These are phyloP conservation scores for Ciconia nigra DNA, from an alignment of 2,797 vertebrate genomes.

Conservation along the genomic window DNA sequence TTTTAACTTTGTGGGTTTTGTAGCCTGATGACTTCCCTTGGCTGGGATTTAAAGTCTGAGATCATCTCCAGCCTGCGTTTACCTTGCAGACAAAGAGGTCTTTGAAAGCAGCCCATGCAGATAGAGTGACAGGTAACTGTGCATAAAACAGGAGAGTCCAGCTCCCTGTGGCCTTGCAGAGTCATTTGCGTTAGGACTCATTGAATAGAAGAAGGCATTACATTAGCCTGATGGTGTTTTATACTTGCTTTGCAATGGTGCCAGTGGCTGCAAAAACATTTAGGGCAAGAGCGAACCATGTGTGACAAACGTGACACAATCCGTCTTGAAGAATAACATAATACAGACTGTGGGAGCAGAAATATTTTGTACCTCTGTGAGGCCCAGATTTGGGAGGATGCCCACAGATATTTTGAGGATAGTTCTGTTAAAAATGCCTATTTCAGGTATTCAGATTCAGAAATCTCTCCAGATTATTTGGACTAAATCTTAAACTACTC, in stretches of 20 bases:
- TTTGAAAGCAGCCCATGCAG: conserved; percentile 46
- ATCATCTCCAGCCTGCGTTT: conserved; percentile 47
- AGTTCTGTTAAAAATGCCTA: not conserved
- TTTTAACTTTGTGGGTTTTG: conserved; percentile 60
- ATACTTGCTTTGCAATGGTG: not conserved
- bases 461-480: not conserved
- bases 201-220: not conserved
- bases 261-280: conserved; percentile 4
- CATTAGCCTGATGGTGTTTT: not conserved
- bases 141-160: not conserved
- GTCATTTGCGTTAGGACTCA: not conserved
- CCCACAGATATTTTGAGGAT: not conserved
- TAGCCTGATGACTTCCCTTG: conserved; percentile 52
- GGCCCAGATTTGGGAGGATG: not conserved
- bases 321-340: not conserved
- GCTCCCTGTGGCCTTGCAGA: not conserved
- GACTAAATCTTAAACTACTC: not conserved
- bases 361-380: not conserved
- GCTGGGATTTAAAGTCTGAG: conserved; percentile 41
- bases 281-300: not conserved
- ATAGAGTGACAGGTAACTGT: not conserved
- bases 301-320: not conserved
- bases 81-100: conserved; percentile 64
- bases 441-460: not conserved
- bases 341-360: not conserved